Base-by-base conservation (phyloP, 2,797 vertebrate species). In the Sardinella longiceps region DNA sequence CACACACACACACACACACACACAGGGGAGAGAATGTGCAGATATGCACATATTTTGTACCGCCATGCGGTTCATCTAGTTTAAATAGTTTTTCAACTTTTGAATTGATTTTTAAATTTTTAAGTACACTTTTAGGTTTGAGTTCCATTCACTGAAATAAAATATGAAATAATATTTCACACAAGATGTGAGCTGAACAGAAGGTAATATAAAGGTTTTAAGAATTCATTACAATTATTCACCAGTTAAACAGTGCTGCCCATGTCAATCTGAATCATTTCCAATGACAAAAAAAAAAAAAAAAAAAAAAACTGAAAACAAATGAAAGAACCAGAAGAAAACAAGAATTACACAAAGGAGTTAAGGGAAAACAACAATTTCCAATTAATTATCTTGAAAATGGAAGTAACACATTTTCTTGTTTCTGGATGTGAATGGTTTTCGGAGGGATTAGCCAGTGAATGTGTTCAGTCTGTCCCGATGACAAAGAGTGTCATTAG, bases 331-430 rank as follows among this genome's bases (percentile, higher is more conserved):
- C 18, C 5, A 53, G 20, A n/a, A 85, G 81, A 37, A 87, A 86
- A 88, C 77, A 83, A 80, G 84, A 86, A 89, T 89, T 85, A 88
- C 37, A 89, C 80, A 86, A 86, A 89, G 84, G 66, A 37, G 30
- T 37, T 37, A 83, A 86, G 84, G 56, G 83, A 53, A 74, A 87
- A 87, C 85, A 82, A 87, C 80, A 82, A 86, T 88, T 87, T 88
- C 85, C 82, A 88, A 86, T 89, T 87, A 89, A 86, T 88, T 88
- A 88, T 88, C 87, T 86, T 84, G 82, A 88, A 87, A 87, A 84
- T 82, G 63, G 80, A 82, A 81, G 85, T 53, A 56, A 88, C 85
- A 84, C 87, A 88, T 84, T 86, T 43, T 85, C 48, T 70, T 60
- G 70, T 86, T 88, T 84, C 85, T 30, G 45, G 23, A 43, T 84